Evolutionary conservation across 2,797 vertebrate species (phyloP), one percentile per base, ranked within the genome.

Genomic region (Galago senegalensis): DNA sequence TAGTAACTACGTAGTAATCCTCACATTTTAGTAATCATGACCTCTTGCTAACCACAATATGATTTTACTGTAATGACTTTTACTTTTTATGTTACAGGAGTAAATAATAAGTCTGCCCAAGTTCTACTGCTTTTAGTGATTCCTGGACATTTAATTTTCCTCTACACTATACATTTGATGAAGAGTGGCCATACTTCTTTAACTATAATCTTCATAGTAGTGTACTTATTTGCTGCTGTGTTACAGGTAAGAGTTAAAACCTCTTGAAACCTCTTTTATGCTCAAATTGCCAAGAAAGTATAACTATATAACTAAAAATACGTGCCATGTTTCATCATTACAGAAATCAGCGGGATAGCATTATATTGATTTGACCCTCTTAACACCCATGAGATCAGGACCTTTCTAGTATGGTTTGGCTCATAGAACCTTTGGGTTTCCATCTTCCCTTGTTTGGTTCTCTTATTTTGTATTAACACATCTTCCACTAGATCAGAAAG

Each of bases 151-250:
- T 97, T 99, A 91, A 99, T 99, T 98, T 99, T 99, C 98, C 98
- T 99, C 92, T 99, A 99, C 92, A 99, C 99, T 7, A 99, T 99
- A 96, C 99, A 99, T 98, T 97, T 99, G 98, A 99, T 99, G 99
- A 99, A 99, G 97, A 99, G 99, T 0, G 99, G 99, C 67, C 99
- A 99, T 95, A 99, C 99, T 67, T 99, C 99, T 27, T 98, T 99
- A 96, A 99, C 99, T 0, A 98, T 99, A 25, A 99, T 99, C 98
- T 99, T 99, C 34, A 99, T 99, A 93, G 98, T 98, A 0, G 99
- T 99, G 0, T 99, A 99, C 98, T 98, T 99, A 96, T 98, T 99
- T 95, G 99, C 99, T 76, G 99, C 99, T 65, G 97, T 99, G 91
- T 98, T 99, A 81, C 99, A 99, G 99, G 99, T 99, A 98, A 99